A percentile compares a stretch with the other conserved stretches of the same genome.
These are phyloP conservation scores for Helicoverpa zea DNA, from an alignment of 1,140 invertebrate species.

Conservation along the genomic window DNA sequence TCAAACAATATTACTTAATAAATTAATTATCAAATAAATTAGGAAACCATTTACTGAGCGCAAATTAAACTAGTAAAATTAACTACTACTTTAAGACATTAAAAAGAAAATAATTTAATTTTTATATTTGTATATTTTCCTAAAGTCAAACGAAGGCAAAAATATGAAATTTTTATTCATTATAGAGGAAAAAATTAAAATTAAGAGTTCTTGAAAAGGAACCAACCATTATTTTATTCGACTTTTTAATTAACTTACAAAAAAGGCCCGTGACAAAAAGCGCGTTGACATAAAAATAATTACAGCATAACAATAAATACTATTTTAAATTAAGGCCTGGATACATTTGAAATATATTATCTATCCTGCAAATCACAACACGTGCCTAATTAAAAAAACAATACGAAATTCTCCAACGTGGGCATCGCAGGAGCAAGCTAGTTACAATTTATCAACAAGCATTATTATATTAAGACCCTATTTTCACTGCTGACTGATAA, in stretches of 20 bases:
- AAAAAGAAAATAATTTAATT: background rate
- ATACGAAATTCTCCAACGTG: background rate
- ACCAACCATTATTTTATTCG: no score
- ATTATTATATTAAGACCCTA: background rate
- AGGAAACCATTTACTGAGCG: constrained; percentile 67
- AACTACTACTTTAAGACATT: background rate
- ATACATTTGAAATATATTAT: background rate
- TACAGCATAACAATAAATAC: no score
- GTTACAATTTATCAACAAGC: constrained; percentile 55
- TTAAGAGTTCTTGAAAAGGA: no score
- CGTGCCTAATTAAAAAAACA: background rate
- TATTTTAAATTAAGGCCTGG: no score
- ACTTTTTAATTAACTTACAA: background rate
- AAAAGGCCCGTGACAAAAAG: background rate
- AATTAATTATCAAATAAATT: constrained; percentile 53
- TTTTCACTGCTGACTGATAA: no score
- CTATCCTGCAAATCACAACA: background rate
- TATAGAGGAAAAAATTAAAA: no score
- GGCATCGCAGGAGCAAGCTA: constrained; percentile 24
- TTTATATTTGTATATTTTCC: constrained; percentile 15
- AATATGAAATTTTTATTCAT: no score
- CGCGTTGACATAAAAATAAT: background rate
- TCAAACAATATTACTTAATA: constrained; percentile 36
- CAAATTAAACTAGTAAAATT: constrained; percentile 46
- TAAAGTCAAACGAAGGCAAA: constrained; percentile 25